Conservation (phyloP, 2,797 vertebrate genomes). For the Tapera naevia region DNA sequence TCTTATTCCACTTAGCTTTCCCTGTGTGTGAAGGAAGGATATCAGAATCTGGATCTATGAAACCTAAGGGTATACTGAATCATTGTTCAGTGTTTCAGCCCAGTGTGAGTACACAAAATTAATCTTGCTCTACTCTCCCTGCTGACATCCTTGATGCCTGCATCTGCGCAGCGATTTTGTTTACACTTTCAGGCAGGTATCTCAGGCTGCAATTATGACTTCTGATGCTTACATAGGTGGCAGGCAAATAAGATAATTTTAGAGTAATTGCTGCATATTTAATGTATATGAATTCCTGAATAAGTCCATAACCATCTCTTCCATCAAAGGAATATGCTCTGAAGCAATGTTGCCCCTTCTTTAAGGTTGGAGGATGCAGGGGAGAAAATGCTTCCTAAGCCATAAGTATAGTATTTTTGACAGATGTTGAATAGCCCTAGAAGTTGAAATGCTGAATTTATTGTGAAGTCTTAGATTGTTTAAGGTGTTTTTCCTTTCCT, state of each 20-base stretch:
- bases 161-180: background rate
- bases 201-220: background rate
- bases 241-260: background rate
- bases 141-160: background rate
- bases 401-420: background rate
- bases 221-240: background rate
- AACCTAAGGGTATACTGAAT: background rate
- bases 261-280: background rate
- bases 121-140: background rate
- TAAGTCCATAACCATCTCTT: background rate
- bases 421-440: background rate
- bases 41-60: background rate
- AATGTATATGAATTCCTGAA: background rate
- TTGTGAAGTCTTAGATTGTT: background rate
- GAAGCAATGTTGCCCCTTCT: background rate
- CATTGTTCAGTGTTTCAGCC: background rate
- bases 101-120: background rate
- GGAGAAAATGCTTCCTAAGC: background rate
- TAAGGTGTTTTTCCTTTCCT: background rate
- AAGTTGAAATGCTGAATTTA: background rate
- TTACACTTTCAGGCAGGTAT: background rate
- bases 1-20: background rate
- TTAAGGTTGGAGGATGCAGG: background rate
- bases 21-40: background rate
- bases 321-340: background rate